These are phyloP conservation scores for Pogonomyrmex californicus DNA, from an alignment of 1,140 invertebrate genomes.

Conservation along the genomic window DNA sequence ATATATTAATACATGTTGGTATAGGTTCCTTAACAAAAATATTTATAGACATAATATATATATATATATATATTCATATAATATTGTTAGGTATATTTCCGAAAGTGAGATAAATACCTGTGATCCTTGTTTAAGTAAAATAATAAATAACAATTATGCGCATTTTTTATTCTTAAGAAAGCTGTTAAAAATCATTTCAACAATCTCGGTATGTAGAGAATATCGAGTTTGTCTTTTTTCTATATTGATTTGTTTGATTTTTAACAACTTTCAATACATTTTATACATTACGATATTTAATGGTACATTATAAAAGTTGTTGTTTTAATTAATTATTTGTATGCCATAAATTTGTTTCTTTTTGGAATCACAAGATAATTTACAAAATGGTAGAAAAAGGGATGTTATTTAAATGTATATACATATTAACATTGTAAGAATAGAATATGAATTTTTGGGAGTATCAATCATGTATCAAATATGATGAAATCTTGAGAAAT, in stretches of 20 bases:
- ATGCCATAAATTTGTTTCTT: too few species aligned
- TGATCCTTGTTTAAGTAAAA: constrained; percentile 10
- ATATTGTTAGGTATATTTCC: too few species aligned
- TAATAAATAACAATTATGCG: too few species aligned
- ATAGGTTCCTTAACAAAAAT: neutral
- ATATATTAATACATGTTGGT: constrained; percentile 3
- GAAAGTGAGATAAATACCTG: too few species aligned
- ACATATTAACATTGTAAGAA: neutral
- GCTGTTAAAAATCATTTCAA: constrained; percentile 14
- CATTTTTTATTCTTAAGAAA: neutral
- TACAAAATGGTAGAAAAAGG: too few species aligned
- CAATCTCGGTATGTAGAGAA: neutral
- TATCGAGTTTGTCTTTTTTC: neutral
- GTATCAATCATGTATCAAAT: neutral
- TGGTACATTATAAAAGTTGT: too few species aligned
- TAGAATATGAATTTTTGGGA: neutral
- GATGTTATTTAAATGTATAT: neutral
- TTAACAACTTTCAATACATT: constrained; percentile 17
- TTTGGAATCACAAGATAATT: too few species aligned
- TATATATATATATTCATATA: too few species aligned
- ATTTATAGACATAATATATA: neutral
- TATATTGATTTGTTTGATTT: constrained; percentile 1
- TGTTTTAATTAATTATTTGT: too few species aligned
- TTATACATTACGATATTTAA: neutral
- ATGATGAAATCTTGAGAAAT: neutral